Evolutionary conservation across 92 coral and sea anemone genomes (phyloP).

Genomic region (Actinostola sp.): DNA sequence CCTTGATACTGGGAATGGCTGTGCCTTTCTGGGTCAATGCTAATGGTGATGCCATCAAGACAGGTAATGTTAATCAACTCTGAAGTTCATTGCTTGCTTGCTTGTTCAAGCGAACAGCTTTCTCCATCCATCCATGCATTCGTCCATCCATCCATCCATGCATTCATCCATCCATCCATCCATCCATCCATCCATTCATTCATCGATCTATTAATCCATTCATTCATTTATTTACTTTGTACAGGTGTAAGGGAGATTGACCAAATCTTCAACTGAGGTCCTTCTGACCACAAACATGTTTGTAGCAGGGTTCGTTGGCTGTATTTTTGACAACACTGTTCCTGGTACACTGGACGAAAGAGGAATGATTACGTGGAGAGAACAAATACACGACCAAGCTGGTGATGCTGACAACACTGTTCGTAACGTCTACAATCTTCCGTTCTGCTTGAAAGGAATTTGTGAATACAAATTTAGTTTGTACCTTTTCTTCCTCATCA

Average conservation of each 20-base stretch:
- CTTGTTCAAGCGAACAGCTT: too few relatives aligned
- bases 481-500: conserved; percentile 71
- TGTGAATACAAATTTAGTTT: conserved; percentile 41
- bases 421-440: conserved; percentile 50
- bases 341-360: conserved; percentile 87
- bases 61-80: too few relatives aligned
- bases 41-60: conserved; percentile 26
- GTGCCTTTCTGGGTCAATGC: conserved; percentile 47
- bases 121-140: too few relatives aligned
- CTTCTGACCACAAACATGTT: conserved; percentile 78
- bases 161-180: too few relatives aligned
- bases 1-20: conserved; percentile 78
- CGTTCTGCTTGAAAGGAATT: conserved; percentile 56
- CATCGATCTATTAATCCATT: too few relatives aligned
- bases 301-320: conserved; percentile 72
- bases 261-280: conserved; percentile 81
- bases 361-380: conserved; percentile 71
- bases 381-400: conserved; percentile 15
- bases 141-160: too few relatives aligned
- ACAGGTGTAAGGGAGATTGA: conserved; percentile 65
- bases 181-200: too few relatives aligned
- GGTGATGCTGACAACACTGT: conserved; percentile 12
- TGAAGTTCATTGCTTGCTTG: too few relatives aligned
- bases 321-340: conserved; percentile 81
- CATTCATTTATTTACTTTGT: not conserved